phyloP scores from a whole-genome alignment of 2,113 vertebrate genomes.

The Rhodinocichla rosea region DNA sequence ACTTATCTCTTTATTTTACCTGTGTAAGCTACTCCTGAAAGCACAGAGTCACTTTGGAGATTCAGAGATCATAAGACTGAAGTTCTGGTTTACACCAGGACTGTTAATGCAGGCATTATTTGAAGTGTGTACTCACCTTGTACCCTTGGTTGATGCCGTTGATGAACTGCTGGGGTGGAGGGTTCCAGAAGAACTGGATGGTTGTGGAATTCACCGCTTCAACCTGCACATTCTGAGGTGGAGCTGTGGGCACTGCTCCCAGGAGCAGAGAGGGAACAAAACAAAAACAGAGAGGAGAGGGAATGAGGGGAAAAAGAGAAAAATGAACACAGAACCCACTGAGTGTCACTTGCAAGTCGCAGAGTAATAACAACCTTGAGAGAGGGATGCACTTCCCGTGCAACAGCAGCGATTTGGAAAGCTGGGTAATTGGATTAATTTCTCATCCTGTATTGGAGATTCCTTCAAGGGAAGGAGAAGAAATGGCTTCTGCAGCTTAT shows the following conservation, averaged over 20 bases:
- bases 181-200: constrained; percentile 89
- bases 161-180: constrained; percentile 94
- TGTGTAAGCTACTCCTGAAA: accelerated
- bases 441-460: constrained; percentile 17
- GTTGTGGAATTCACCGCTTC: constrained; percentile 90
- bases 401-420: neutral
- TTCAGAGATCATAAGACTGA: neutral
- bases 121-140: constrained; percentile 78
- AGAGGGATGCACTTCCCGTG: neutral
- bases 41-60: neutral
- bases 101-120: no score
- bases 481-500: neutral
- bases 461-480: neutral
- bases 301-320: neutral
- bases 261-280: neutral
- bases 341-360: neutral
- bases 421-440: constrained; percentile 19
- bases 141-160: constrained; percentile 98
- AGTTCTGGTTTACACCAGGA: accelerated
- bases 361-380: neutral
- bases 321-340: neutral
- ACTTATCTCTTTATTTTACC: neutral
- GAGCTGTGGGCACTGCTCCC: constrained; percentile 88
- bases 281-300: neutral
- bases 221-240: constrained; percentile 87